A percentile compares a stretch with the other conserved stretches of the same genome.
These are phyloP conservation scores for Fragum sueziense DNA, from an alignment of 2,888 invertebrate species.

Conservation along the genomic window DNA sequence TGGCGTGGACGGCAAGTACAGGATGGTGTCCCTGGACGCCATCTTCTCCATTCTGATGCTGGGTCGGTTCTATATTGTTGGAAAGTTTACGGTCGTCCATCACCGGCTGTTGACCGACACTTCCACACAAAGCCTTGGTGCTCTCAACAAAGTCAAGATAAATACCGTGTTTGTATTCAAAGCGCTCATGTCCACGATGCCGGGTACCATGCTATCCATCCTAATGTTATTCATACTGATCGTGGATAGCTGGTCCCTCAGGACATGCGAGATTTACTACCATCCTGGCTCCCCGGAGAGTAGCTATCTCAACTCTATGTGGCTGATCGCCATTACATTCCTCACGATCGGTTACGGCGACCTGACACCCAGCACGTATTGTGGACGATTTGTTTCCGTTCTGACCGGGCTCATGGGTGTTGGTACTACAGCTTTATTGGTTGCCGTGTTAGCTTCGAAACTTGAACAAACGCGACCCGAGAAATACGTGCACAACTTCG, in stretches of 20 bases:
- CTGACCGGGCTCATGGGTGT: conserved; percentile 75
- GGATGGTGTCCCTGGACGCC: conserved; percentile 68
- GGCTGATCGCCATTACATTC: conserved; percentile 75
- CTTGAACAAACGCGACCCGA: conserved; percentile 75
- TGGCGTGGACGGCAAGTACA: conserved; percentile 58
- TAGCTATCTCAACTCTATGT: conserved; percentile 69
- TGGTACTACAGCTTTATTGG: conserved; percentile 73
- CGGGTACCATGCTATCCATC: conserved; percentile 69
- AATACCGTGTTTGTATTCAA: conserved; percentile 76
- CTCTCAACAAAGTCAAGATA: conserved; percentile 75
- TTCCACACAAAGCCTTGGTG: conserved; percentile 74
- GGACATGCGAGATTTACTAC: conserved; percentile 73
- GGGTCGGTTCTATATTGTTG: conserved; percentile 68
- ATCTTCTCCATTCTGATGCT: conserved; percentile 74
- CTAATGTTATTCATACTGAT: conserved; percentile 70
- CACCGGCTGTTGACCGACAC: conserved; percentile 70
- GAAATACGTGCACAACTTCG: conserved; percentile 77
- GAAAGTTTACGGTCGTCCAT: conserved; percentile 72
- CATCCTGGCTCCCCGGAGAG: conserved; percentile 63
- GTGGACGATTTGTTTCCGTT: conserved; percentile 73
- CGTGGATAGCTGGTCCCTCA: conserved; percentile 71
- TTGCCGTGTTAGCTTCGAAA: conserved; percentile 75
- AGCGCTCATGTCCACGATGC: conserved; percentile 73
- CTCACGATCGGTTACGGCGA: conserved; percentile 76
- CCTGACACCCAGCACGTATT: conserved; percentile 70